These are phyloP conservation scores for Melolontha melolontha DNA, from an alignment of 2,888 invertebrate species.

Conservation along the genomic window DNA sequence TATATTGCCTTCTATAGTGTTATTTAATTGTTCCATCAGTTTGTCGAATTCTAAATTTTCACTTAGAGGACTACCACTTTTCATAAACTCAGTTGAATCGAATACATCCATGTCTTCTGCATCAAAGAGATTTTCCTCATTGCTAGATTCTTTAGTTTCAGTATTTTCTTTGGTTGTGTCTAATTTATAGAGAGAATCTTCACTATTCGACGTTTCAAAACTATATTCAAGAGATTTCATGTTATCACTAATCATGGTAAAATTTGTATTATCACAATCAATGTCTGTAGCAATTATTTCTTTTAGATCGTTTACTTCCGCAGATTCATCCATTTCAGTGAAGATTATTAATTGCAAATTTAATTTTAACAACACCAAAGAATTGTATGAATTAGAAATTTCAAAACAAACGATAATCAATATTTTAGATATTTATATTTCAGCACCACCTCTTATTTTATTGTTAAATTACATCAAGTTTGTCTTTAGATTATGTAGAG, in stretches of 20 bases:
- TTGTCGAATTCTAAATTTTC: conserved; percentile 24
- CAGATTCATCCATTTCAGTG: conserved; percentile 7
- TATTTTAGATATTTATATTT: too few species aligned
- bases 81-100: conserved; percentile 14
- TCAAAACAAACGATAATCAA: too few species aligned
- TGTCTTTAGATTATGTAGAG: too few species aligned
- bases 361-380: too few species aligned
- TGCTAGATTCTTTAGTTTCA: background rate
- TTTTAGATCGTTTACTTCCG: background rate
- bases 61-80: background rate
- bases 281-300: conserved; percentile 19
- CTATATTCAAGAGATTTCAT: background rate
- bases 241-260: conserved; percentile 9
- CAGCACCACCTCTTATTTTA: too few species aligned
- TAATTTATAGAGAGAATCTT: conserved; percentile 3
- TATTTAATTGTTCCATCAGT: conserved; percentile 16
- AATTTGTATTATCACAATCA: conserved; percentile 13
- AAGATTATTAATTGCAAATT: background rate
- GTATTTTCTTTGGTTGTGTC: background rate
- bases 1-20: conserved; percentile 5
- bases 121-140: conserved; percentile 2
- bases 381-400: too few species aligned
- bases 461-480: too few species aligned
- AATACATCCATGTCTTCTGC: conserved; percentile 18
- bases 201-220: background rate